Base-by-base conservation (phyloP, 2,113 vertebrate genomes). In the Otis tarda region DNA sequence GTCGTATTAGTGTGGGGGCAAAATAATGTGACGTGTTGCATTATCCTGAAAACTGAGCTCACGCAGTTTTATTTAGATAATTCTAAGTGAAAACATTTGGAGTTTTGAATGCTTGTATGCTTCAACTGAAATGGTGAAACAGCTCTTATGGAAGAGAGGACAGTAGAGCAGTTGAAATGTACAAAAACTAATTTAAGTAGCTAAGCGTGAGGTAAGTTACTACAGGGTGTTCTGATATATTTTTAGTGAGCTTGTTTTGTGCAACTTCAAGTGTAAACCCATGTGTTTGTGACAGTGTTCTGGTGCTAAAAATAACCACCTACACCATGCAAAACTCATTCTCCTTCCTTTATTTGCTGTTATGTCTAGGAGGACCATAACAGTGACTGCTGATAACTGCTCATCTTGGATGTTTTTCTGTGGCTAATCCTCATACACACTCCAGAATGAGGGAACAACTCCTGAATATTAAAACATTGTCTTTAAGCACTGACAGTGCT, bases 211-310 rank as follows among this genome's bases (percentile, higher is more conserved):
- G 18, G 4, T 78, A 69, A 79, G 3, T 59, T 71, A 12, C 56
- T 75, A 12, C 4, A 20, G 10, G 59, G 18, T 53, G 49, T 67
- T 74, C n/a, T 14, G 9, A 1, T 74, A 20, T 12, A 6, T 82
- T 35, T 90, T 71, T 25, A 60, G 28, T 3, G 3, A 20, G 4
- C 33, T 18, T 79, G 1, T 71, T 82, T 22, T 69, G 13, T 81
- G 33, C 18, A 47, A 37, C 20, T 49, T 59, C 7, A 76, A 49
- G 43, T 37, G 35, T 61, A 85, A 90, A 75, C 10, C 17, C 10
- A 16, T 1, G 0, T 57, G 31, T 60, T 80, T 0, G 0, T 83
- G 35, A 41, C 9, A 30, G 20, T 49, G 27, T 74, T 83, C 13
- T 61, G 52, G 19, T 81, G 23, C 23, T 77, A 39, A 20, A 68